Conservation (phyloP, 2,797 vertebrate species). For the Rhabdophis nuchalis region DNA sequence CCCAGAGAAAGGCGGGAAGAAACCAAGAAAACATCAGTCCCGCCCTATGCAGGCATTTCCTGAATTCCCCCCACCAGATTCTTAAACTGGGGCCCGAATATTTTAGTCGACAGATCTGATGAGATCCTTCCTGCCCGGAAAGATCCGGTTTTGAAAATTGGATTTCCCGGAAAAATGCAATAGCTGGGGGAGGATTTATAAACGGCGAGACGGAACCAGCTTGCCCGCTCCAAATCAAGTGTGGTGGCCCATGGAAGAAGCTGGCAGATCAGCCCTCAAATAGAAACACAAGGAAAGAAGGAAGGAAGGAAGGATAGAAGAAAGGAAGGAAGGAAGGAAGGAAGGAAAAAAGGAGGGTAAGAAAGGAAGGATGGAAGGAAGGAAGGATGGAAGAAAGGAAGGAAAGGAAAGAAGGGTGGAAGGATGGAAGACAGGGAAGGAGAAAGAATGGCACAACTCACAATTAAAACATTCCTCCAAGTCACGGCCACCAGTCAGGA, state of each 20-base stretch:
- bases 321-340: too few relatives aligned
- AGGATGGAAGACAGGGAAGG: not conserved
- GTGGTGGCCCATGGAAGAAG: not conserved
- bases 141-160: not conserved
- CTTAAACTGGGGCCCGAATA: not conserved
- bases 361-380: too few relatives aligned
- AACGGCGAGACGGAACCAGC: not conserved
- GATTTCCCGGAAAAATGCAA: not conserved
- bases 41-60: not conserved
- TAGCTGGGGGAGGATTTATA: too few relatives aligned
- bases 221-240: not conserved
- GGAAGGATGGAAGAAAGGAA: too few relatives aligned
- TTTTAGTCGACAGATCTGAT: not conserved
- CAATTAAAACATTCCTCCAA: not conserved
- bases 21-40: too few relatives aligned
- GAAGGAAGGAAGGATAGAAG: too few relatives aligned
- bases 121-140: not conserved
- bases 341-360: not conserved
- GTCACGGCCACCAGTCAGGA: not conserved
- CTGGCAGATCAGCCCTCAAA: not conserved
- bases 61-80: rapidly evolving
- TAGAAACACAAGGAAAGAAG: not conserved
- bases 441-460: not conserved
- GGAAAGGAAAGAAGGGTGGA: not conserved
- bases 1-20: not conserved